Evolutionary conservation across 1,140 invertebrate species (phyloP), one percentile per base, ranked within the genome.

Genomic region (Teleopsis dalmanni): DNA sequence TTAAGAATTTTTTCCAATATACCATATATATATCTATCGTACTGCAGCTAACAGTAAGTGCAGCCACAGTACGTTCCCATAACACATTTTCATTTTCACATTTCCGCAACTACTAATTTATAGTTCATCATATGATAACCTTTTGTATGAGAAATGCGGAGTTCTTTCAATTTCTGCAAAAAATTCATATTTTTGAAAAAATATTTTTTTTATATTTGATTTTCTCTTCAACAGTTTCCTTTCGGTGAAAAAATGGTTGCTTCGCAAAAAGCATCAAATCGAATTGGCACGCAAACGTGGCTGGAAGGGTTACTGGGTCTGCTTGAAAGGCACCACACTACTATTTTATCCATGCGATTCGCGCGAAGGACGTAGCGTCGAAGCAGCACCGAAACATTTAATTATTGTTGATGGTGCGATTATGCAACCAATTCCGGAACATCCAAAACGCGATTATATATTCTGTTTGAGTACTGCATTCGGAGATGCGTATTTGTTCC

Each of bases 221-320:
- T 38, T 21, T 26, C 42, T 58, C 49, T 57, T 56, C 57, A 55
- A 0, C 74, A 97, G 93, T 68, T 98, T 95, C 76, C 78, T 98
- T 55, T 94, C 91, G 60, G 94, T 97, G 50, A 98, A 98, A 76
- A 98, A 98, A 76, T 98, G 95, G 95, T 75, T 98, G 56, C 75
- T 97, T 52, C 83, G 94, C 53, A 95, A 95, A 74, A 95, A 95
- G 72, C 90, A 94, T 72, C 92, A 96, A 74, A 90, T 97, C 55
- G 94, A 98, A 71, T 74, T 97, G 67, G 94, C 94, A 3, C 80
- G 92, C 16, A 94, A 95, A 71, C 80, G 94, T 33, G 92, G 91
- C 50, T 98, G 95, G 95, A 96, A 96, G 73, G 90, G 91, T 40
- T 98, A 98, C 73, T 98, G 94, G 93, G 93, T 97, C 10, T 95